Evolutionary conservation across 2,888 invertebrate genomes (phyloP), one percentile per base, ranked within the genome.

Genomic region (Gibbula magus): DNA sequence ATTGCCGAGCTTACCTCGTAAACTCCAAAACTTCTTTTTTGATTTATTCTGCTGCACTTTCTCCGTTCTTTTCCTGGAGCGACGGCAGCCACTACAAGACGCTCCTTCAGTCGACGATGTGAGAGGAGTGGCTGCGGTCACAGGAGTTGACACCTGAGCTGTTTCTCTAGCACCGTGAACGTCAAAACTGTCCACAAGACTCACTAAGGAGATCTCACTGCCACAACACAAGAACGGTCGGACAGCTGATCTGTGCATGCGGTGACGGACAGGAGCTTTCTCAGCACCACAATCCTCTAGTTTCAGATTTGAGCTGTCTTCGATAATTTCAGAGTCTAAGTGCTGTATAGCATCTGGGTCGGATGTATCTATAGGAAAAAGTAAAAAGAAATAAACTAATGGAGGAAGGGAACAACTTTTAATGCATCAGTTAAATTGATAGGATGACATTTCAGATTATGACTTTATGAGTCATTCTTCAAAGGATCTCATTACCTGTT

Each of bases 141-240:
- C 74, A 22, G 25, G 25, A 8, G 45, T 45, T 8, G 25, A 22
- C n/a, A 20, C 45, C 22, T 25, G 25, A 3, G 45, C n/a, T 20
- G 39, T 16, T 10, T 29, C 35, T 32, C 32, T 13, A 25, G 74
- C 13, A 13, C 51, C 74, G 29, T 67, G 25, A 16, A 74, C 45
- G 22, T 85, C 84, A 16, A 83, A 70, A 13, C 78, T 80, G 74
- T 86, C 86, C 22, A 83, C 83, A 7, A 86, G 84, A 75, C 90
- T 90, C 77, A 89, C 89, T 2, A 91, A 83, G 7, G 91, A 91
- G 8, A 91, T 76, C 81, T 91, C 90, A 79, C 90, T 90, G 8
- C 90, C 91, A 88, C 91, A 91, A 76, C 91, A 91, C 84, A 91
- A 88, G 79, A 91, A 90, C 20, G 91, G 91, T 53, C 90, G 79